Base-by-base conservation (phyloP, 2,888 invertebrate species). In the Uropetala carovei region DNA sequence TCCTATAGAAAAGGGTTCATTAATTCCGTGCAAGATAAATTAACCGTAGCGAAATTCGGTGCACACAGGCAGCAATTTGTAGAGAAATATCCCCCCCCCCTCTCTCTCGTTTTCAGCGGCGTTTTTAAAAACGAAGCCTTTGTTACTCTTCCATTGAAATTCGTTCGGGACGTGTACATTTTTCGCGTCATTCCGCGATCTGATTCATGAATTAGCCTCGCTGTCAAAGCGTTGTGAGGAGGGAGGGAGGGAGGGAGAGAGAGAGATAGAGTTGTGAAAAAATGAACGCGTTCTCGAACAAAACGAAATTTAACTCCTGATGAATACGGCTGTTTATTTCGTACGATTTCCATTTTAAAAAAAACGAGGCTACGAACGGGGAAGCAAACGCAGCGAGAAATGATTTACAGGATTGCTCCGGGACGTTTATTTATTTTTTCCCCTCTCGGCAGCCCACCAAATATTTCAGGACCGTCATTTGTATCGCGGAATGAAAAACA, bases 151-250 rank as follows among this genome's bases (percentile, higher is more conserved):
- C 22, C 27, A 75, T 75, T 75, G 1, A 27, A 75, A 75, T 75
- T 75, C 75, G 27, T 27, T 27, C 75, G 22, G 3, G 22, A 22
- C 75, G 27, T 22, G 5, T 43, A 43, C 43, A 5, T 43, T 43
- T 43, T 43, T 43, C 43, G 43, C 5, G 43, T 43, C 43, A 75
- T 75, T 75, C 22, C 75, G 27, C 27, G 13, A 27, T 75, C 22
- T 75, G 27, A 75, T 75, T 75, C 75, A 75, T 75, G 75, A 22
- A 75, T 75, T 75, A 75, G 27, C 75, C 75, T 75, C 2, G 18
- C 27, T 27, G 27, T 75, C 75, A 27, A 75, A 75, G 27, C 75
- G 2, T 27, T 27, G 75, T 27, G 13, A 27, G 8, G n/a, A 3
- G 2, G 22, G 27, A 3, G n/a, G 22, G 27, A 22, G 11, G 10